Conservation (phyloP, 2,888 invertebrate species). For the Drosophila anceps region DNA sequence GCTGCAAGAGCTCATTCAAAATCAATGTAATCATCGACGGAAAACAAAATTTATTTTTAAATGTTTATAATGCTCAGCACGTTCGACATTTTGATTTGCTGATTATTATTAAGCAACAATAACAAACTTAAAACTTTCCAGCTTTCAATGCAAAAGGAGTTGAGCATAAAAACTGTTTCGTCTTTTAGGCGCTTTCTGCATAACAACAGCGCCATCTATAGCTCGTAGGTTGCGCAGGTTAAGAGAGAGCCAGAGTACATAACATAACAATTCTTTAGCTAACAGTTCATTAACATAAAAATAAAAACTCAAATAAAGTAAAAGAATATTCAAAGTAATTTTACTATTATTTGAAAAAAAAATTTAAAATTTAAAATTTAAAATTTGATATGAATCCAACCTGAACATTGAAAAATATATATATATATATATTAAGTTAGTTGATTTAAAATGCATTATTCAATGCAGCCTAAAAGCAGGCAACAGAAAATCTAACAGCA, state of each 20-base stretch:
- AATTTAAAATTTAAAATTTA: no score
- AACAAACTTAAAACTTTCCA: no score
- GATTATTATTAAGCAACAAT: neutral
- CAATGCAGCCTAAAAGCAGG: slow-evolving; percentile 25
- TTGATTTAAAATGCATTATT: neutral
- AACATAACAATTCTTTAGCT: neutral
- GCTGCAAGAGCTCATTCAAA: no score
- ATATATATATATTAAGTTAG: neutral
- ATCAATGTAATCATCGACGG: no score
- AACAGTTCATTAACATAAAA: neutral
- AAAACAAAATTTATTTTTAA: no score
- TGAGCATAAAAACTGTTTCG: neutral
- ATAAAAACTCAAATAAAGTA: neutral
- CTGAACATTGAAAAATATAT: no score
- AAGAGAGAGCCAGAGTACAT: no score
- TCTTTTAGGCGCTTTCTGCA: neutral
- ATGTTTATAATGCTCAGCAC: no score
- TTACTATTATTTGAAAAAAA: no score
- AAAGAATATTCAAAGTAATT: no score
- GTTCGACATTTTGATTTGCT: neutral
- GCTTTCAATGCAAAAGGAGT: neutral
- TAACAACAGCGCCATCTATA: slow-evolving; percentile 19
- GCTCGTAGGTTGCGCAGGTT: neutral
- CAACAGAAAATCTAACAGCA: slow-evolving; percentile 29
- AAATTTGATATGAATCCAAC: no score